phyloP scores from a whole-genome alignment of 1,140 invertebrate genomes.

The Onthophagus taurus region DNA sequence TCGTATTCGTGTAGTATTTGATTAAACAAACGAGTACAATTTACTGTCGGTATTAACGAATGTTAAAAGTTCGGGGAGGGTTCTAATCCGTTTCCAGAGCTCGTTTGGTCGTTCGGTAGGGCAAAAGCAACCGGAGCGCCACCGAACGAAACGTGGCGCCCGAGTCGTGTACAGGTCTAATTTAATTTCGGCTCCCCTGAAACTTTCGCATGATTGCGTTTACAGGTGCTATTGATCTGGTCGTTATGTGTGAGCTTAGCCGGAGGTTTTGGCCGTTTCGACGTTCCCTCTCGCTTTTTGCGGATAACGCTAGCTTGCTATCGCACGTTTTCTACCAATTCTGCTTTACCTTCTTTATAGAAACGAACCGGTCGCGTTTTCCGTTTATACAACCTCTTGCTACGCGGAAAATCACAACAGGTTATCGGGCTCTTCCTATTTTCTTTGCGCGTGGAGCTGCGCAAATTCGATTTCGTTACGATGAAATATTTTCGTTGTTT shows the following conservation, averaged over 20 bases:
- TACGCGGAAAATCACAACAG: too few relatives aligned
- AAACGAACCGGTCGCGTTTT: too few relatives aligned
- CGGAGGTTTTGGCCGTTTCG: conserved; percentile 9
- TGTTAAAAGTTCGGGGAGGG: conserved; percentile 14
- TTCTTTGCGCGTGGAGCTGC: too few relatives aligned
- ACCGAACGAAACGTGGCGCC: conserved; percentile 17
- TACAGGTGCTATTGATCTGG: conserved; percentile 31
- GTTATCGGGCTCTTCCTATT: too few relatives aligned
- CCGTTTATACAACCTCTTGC: too few relatives aligned
- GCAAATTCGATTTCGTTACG: too few relatives aligned
- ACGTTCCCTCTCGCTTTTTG: conserved; percentile 2
- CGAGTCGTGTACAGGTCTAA: conserved; percentile 21
- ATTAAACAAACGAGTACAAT: conserved; percentile 11
- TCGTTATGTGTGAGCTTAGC: conserved; percentile 24
- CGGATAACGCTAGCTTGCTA: too few relatives aligned
- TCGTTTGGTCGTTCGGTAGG: too few relatives aligned
- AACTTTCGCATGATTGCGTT: conserved; percentile 29
- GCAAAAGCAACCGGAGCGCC: conserved; percentile 7
- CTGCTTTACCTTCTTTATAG: too few relatives aligned
- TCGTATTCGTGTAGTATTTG: too few relatives aligned
- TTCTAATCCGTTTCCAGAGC: conserved; percentile 6
- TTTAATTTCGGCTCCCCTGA: conserved; percentile 26
- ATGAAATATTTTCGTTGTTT: too few relatives aligned
- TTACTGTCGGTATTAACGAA: conserved; percentile 11
- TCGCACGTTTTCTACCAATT: too few relatives aligned